Evolutionary conservation across 1,140 invertebrate species (phyloP), one percentile per base, ranked within the genome.

Genomic region (Neodiprion lecontei): DNA sequence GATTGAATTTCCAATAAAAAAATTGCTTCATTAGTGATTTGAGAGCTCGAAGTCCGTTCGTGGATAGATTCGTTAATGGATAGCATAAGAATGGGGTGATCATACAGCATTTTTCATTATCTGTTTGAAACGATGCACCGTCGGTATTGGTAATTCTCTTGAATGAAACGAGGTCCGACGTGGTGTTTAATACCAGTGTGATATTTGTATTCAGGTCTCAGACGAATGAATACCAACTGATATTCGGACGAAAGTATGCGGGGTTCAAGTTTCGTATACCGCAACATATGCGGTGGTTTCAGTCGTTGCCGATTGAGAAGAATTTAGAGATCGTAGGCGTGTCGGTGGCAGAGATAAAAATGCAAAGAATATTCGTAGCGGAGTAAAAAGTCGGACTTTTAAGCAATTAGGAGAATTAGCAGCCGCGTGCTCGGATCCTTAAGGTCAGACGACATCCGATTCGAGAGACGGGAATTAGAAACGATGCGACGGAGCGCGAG

Each of bases 331-430:
- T 61, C 5, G 53, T 61, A 61, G 53, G 53, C 53, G 53, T 61
- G 53, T 61, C n/a, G 53, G 11, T 17, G 5, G 53, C 53, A 61
- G 11, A 40, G 28, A 40, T 40, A 61, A 17, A 61, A 61, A 61
- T 61, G 53, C 53, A 61, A 61, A 61, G 53, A 61, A 7, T 61
- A 7, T 9, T 61, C 5, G 53, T 17, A 17, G 11, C n/a, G 53
- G 8, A 17, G 28, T 17, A 61, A 61, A 61, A 61, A 61, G n/a
- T 17, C 53, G 11, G 53, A 17, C 53, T 9, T 12, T 12, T 14
- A 17, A 61, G 53, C 53, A 61, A 61, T 61, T 61, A 61, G n/a
- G 53, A 61, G 53, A 61, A 61, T 61, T 61, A 61, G 53, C n/a
- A 61, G 53, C 53, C 53, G 53, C 53, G 53, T 17, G 53, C 53